Evolutionary conservation across 1,140 invertebrate species (phyloP).

Genomic region (Calephelis nemesis): DNA sequence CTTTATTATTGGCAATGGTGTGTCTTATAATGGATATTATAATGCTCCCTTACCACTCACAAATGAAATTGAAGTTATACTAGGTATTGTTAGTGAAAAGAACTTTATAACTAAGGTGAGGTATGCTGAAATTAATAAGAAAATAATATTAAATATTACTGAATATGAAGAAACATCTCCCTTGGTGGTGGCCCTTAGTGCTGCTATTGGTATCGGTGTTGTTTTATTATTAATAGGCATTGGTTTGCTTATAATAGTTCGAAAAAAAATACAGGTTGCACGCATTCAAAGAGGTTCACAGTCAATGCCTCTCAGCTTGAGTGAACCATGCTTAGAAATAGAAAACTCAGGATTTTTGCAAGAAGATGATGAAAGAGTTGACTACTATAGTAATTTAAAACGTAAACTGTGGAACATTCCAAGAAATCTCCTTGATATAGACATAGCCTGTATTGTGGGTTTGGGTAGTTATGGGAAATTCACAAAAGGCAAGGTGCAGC

Average conservation of each 20-base stretch:
- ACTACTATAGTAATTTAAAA: slow-evolving; percentile 87
- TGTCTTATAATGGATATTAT: slow-evolving; percentile 86
- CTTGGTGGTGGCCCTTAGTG: slow-evolving; percentile 69
- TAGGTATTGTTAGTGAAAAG: slow-evolving; percentile 86
- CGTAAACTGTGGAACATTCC: slow-evolving; percentile 87
- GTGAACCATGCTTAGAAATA: slow-evolving; percentile 74
- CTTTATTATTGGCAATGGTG: slow-evolving; percentile 89
- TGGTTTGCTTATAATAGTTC: slow-evolving; percentile 67
- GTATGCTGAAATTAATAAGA: slow-evolving; percentile 82
- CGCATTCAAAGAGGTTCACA: slow-evolving; percentile 67
- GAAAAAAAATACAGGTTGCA: slow-evolving; percentile 58
- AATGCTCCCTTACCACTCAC: slow-evolving; percentile 87
- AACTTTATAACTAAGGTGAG: slow-evolving; percentile 82
- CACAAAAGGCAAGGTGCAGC: slow-evolving; percentile 82
- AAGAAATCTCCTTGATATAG: slow-evolving; percentile 83
- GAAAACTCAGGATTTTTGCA: slow-evolving; percentile 86
- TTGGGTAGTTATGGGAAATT: slow-evolving; percentile 88
- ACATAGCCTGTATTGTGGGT: slow-evolving; percentile 83
- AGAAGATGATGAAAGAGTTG: slow-evolving; percentile 85
- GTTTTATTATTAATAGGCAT: slow-evolving; percentile 69
- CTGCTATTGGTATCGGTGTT: slow-evolving; percentile 71
- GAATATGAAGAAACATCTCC: slow-evolving; percentile 67
- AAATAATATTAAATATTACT: slow-evolving; percentile 71
- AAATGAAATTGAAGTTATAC: slow-evolving; percentile 84
- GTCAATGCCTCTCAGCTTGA: slow-evolving; percentile 76